Percentiles rank a stretch among this genome's conserved stretches.
phyloP scores from a whole-genome alignment of 1,140 invertebrate species.

The Mactra quadrangularis region DNA sequence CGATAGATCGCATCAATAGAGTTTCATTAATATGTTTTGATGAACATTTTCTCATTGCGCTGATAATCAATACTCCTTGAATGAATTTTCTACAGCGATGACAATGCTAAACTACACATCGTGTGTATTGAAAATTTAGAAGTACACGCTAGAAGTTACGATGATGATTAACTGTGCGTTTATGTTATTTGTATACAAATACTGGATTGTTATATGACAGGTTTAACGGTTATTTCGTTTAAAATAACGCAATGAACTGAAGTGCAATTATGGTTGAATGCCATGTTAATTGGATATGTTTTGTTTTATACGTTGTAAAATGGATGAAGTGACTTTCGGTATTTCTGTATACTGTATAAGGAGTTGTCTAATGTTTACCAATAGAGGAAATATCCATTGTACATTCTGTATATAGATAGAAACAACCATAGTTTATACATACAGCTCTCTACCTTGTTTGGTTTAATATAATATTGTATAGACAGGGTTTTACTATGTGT shows the following conservation, averaged over 20 bases:
- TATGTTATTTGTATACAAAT: slow-evolving; percentile 6
- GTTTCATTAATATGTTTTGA: slow-evolving; percentile 30
- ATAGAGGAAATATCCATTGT: too few species aligned
- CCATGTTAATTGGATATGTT: slow-evolving; percentile 15
- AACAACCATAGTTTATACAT: too few species aligned
- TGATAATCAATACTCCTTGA: slow-evolving; percentile 46
- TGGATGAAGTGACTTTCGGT: too few species aligned
- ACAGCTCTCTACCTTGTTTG: too few species aligned
- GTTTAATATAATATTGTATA: too few species aligned
- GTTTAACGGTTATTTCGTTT: slow-evolving; percentile 8
- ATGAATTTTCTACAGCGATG: slow-evolving; percentile 29
- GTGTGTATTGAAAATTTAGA: slow-evolving; percentile 31
- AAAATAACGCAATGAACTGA: not conserved
- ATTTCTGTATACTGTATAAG: too few species aligned
- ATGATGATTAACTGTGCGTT: too few species aligned
- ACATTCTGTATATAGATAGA: too few species aligned
- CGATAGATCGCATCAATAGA: not conserved
- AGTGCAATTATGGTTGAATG: slow-evolving; percentile 6
- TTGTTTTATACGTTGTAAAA: slow-evolving; percentile 7
- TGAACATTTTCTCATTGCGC: slow-evolving; percentile 11
- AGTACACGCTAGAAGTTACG: slow-evolving; percentile 35
- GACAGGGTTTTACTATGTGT: too few species aligned
- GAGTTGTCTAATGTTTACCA: too few species aligned
- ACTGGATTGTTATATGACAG: not conserved
- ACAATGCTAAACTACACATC: slow-evolving; percentile 12